Conservation (phyloP, 35 echinoderm and acorn worm genomes). For the Acanthaster planci region DNA sequence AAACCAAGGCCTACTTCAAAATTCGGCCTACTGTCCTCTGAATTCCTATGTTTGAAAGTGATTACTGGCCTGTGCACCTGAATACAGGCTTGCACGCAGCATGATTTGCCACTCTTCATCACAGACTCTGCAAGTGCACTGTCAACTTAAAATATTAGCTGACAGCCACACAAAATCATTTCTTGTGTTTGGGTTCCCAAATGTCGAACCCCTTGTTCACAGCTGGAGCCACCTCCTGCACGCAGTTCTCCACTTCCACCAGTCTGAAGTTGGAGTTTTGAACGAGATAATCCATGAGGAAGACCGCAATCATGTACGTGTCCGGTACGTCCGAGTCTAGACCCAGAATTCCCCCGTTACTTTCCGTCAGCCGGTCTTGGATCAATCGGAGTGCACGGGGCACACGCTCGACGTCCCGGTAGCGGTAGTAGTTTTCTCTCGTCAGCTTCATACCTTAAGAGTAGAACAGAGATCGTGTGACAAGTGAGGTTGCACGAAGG, state of each 20-base stretch:
- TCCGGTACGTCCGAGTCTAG: conserved; percentile 45
- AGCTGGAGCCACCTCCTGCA: neutral
- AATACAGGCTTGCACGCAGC: too few relatives aligned
- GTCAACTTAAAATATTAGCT: too few relatives aligned
- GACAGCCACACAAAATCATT: neutral
- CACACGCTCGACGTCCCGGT: conserved; percentile 48
- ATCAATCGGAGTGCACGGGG: conserved; percentile 53
- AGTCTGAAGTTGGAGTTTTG: conserved; percentile 38
- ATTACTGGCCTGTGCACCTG: too few relatives aligned
- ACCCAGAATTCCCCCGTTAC: conserved; percentile 38
- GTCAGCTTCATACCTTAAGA: conserved; percentile 24
- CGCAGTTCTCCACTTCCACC: conserved; percentile 37
- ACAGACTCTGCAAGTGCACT: too few relatives aligned
- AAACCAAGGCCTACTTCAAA: neutral
- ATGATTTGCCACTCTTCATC: too few relatives aligned
- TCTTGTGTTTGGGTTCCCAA: neutral
- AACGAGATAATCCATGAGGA: conserved; percentile 50
- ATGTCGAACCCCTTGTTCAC: neutral
- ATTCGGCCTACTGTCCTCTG: neutral
- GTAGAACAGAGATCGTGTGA: too few relatives aligned
- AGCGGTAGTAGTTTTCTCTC: conserved; percentile 40
- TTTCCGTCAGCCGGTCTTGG: conserved; percentile 11
- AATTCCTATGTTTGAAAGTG: too few relatives aligned
- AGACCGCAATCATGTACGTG: conserved; percentile 43
- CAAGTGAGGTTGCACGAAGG: too few relatives aligned